Conservation (phyloP, 2,888 invertebrate species). For the Macropis europaea region DNA sequence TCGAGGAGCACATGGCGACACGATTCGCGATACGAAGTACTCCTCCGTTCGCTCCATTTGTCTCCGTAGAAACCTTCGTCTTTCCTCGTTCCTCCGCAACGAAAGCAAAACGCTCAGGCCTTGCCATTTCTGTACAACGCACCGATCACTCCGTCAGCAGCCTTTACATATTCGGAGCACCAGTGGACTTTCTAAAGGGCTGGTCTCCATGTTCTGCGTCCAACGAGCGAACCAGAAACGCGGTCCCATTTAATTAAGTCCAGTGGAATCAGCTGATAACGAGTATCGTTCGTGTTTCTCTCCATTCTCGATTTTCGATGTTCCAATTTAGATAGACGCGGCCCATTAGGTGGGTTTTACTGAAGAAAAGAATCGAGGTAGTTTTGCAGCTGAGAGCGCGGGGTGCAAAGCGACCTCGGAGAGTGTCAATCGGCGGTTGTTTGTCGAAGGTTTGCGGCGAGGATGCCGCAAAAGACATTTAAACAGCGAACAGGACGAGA, state of each 20-base stretch:
- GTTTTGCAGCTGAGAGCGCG: constrained; percentile 20
- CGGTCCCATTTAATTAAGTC: constrained; percentile 1
- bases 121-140: constrained; percentile 16
- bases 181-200: constrained; percentile 15
- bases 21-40: constrained; percentile 38
- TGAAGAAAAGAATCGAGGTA: background rate
- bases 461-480: constrained; percentile 35
- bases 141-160: constrained; percentile 5
- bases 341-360: background rate
- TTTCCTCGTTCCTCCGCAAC: constrained; percentile 16
- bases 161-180: constrained; percentile 21
- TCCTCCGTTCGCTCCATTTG: constrained; percentile 62
- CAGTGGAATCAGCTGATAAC: too few species aligned
- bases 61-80: constrained; percentile 63
- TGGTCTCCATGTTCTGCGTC: background rate
- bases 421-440: constrained; percentile 34
- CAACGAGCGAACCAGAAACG: background rate
- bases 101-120: constrained; percentile 27
- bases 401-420: constrained; percentile 35
- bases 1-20: constrained; percentile 42
- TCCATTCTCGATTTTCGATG: constrained; percentile 6
- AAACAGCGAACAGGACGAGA: constrained; percentile 40
- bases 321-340: background rate
- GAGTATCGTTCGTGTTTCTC: too few species aligned
- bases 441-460: constrained; percentile 24